phyloP scores from a whole-genome alignment of 2,113 vertebrate species.

The Channa argus region DNA sequence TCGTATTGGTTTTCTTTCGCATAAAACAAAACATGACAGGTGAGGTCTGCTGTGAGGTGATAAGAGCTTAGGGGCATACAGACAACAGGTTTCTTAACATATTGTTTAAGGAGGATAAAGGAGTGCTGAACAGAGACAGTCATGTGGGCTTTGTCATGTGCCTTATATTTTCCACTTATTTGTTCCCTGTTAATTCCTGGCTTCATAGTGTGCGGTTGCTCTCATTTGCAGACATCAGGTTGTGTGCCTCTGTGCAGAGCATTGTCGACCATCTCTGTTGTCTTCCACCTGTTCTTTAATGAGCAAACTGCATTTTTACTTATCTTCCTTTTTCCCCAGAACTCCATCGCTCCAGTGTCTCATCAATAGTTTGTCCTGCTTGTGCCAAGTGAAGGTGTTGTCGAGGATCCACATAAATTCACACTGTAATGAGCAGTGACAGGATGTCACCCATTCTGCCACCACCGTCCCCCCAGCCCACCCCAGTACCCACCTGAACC shows the following conservation, averaged over 20 bases:
- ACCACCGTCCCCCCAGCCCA: constrained; percentile 52
- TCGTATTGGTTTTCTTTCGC: constrained; percentile 54
- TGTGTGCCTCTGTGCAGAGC: constrained; percentile 16
- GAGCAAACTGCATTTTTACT: constrained; percentile 24
- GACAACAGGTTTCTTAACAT: constrained; percentile 51
- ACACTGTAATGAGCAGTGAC: constrained; percentile 76
- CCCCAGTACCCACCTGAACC: constrained; percentile 72
- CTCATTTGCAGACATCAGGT: constrained; percentile 31
- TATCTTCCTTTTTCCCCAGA: constrained; percentile 15
- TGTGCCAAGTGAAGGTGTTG: constrained; percentile 63
- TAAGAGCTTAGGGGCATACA: constrained; percentile 66
- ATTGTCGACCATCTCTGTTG: constrained; percentile 9
- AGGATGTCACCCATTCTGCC: constrained; percentile 70
- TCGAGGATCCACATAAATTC: constrained; percentile 57
- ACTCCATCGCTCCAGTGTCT: constrained; percentile 37
- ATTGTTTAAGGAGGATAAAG: constrained; percentile 63
- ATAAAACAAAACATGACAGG: constrained; percentile 80
- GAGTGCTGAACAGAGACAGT: constrained; percentile 53
- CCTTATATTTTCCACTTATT: constrained; percentile 49
- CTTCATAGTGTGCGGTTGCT: constrained; percentile 18
- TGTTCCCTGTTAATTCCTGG: constrained; percentile 22
- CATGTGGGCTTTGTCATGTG: constrained; percentile 53
- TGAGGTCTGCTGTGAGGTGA: constrained; percentile 73
- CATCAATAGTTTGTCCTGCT: constrained; percentile 32
- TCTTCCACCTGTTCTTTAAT: constrained; percentile 22